phyloP scores from a whole-genome alignment of 2,113 vertebrate species.

The Haliaeetus leucogaster region DNA sequence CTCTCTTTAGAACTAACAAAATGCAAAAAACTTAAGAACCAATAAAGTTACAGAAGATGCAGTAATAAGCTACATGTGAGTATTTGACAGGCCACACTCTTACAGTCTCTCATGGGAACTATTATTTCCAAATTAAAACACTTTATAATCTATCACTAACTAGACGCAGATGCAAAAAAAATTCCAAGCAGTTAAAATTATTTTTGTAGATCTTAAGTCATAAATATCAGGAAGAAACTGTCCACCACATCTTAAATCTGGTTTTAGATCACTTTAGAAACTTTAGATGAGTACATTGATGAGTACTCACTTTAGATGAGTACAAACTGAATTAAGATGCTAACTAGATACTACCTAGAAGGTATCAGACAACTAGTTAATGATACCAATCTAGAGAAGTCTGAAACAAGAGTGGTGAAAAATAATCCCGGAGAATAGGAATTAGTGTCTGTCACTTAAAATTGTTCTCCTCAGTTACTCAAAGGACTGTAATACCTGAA shows the following conservation, averaged over 20 bases:
- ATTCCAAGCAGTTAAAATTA: neutral
- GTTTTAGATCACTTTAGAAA: neutral
- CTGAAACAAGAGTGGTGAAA: neutral
- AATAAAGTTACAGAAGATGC: neutral
- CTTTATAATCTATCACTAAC: neutral
- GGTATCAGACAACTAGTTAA: neutral
- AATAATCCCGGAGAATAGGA: neutral
- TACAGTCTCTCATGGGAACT: neutral
- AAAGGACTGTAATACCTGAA: neutral
- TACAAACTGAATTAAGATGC: neutral
- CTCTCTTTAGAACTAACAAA: neutral
- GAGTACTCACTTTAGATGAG: neutral
- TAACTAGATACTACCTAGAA: neutral
- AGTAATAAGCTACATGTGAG: neutral
- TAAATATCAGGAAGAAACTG: neutral
- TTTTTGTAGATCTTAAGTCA: neutral
- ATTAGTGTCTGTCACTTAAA: neutral
- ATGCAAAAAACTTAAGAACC: neutral
- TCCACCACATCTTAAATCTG: neutral
- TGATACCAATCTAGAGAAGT: neutral
- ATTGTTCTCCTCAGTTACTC: neutral
- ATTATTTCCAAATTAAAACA: neutral
- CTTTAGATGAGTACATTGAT: neutral
- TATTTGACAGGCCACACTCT: neutral
- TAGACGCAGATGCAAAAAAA: neutral